These are phyloP conservation scores for Platyscelio sp. DNA, from an alignment of 2,888 invertebrate genomes.

Conservation along the genomic window DNA sequence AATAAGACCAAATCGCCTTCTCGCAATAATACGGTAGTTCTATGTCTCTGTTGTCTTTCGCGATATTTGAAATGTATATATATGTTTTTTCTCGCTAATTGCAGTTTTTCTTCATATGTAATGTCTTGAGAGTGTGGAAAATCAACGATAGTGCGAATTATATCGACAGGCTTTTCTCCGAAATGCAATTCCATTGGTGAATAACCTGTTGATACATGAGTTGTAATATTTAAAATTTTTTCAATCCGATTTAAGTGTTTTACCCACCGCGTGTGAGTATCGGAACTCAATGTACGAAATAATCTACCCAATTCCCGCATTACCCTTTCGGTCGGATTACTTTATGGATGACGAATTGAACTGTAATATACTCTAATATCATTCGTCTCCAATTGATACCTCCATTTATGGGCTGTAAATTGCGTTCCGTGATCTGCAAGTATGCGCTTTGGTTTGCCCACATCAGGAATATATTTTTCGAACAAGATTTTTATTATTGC, in stretches of 20 bases:
- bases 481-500: background rate
- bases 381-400: too few relatives aligned
- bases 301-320: slow-evolving; percentile 67
- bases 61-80: background rate
- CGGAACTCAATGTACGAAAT: slow-evolving; percentile 62
- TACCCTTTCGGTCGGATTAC: slow-evolving; percentile 68
- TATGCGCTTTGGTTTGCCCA: too few relatives aligned
- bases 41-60: background rate
- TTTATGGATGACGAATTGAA: slow-evolving; percentile 69
- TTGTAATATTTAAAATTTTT: slow-evolving; percentile 51
- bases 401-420: too few relatives aligned
- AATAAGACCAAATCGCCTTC: too few relatives aligned
- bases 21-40: too few relatives aligned
- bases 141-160: background rate
- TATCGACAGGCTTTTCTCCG: slow-evolving; percentile 9
- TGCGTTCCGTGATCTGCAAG: too few relatives aligned
- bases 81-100: background rate
- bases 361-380: too few relatives aligned
- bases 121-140: background rate
- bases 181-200: slow-evolving; percentile 60
- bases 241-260: slow-evolving; percentile 57
- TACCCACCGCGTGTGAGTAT: slow-evolving; percentile 59
- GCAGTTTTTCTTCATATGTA: background rate
- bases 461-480: slow-evolving; percentile 27
- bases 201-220: slow-evolving; percentile 48